phyloP scores from a whole-genome alignment of 2,797 vertebrate genomes.

The Agapornis canus region DNA sequence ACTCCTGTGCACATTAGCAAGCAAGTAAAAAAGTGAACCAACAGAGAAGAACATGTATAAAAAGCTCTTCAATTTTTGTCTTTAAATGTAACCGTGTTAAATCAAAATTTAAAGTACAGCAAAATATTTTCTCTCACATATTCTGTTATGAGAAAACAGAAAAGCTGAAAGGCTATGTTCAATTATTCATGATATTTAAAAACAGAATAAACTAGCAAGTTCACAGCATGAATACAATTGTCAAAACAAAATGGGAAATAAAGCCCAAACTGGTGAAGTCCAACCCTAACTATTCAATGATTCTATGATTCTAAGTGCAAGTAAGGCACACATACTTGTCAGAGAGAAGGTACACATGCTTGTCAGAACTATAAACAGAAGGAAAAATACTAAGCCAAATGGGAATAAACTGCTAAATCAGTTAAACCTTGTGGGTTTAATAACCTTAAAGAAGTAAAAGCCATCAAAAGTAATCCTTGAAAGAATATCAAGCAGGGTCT shows the following conservation, averaged over 20 bases:
- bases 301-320: too few species aligned
- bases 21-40: not conserved
- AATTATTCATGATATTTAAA: slow-evolving; percentile 12
- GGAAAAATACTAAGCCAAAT: not conserved
- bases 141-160: not conserved
- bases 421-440: not conserved
- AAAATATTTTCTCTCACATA: not conserved
- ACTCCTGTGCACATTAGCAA: not conserved
- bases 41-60: not conserved
- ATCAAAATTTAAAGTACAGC: not conserved
- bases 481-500: not conserved
- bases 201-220: not conserved
- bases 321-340: too few species aligned
- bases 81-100: not conserved
- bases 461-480: not conserved
- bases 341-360: not conserved
- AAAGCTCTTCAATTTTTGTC: not conserved
- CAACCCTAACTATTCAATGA: not conserved
- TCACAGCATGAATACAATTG: not conserved
- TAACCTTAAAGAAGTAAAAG: not conserved
- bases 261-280: not conserved
- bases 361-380: not conserved
- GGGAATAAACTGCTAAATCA: not conserved
- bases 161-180: not conserved
- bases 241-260: not conserved